phyloP scores from a whole-genome alignment of 2,797 vertebrate genomes.

The Pangasius mekongensis region DNA sequence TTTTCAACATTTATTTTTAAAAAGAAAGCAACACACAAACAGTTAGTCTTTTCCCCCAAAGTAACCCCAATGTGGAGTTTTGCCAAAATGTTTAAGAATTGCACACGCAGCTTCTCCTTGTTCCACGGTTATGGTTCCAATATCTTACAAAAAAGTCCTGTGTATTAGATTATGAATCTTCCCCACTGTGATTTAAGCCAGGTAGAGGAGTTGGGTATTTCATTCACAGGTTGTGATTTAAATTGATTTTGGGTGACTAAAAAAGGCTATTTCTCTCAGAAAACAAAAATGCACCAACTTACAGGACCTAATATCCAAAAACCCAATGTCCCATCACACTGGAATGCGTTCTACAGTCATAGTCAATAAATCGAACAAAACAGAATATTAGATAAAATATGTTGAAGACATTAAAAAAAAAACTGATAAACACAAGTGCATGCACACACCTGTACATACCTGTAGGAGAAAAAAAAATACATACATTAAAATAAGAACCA shows the following conservation, averaged over 20 bases:
- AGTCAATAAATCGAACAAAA: constrained; percentile 63
- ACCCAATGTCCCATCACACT: constrained; percentile 55
- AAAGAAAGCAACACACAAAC: background rate
- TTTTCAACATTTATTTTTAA: background rate
- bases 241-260: constrained; percentile 48
- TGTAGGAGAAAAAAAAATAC: constrained; percentile 53
- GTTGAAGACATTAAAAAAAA: constrained; percentile 17
- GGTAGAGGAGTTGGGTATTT: constrained; percentile 39
- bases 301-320: constrained; percentile 42
- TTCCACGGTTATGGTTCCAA: background rate
- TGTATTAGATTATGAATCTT: constrained; percentile 14
- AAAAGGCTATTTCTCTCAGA: constrained; percentile 58
- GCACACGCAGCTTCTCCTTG: background rate
- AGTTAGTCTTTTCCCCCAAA: background rate
- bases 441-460: constrained; percentile 45
- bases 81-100: background rate
- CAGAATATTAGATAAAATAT: constrained; percentile 55
- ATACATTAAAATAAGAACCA: constrained; percentile 74
- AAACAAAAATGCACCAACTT: constrained; percentile 49
- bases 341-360: constrained; percentile 34
- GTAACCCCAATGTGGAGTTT: background rate
- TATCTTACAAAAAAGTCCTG: constrained; percentile 35
- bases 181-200: background rate
- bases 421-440: constrained; percentile 63
- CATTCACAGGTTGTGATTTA: constrained; percentile 60